These are phyloP conservation scores for Cotesia vestalis DNA, from an alignment of 1,140 invertebrate genomes.

Conservation along the genomic window DNA sequence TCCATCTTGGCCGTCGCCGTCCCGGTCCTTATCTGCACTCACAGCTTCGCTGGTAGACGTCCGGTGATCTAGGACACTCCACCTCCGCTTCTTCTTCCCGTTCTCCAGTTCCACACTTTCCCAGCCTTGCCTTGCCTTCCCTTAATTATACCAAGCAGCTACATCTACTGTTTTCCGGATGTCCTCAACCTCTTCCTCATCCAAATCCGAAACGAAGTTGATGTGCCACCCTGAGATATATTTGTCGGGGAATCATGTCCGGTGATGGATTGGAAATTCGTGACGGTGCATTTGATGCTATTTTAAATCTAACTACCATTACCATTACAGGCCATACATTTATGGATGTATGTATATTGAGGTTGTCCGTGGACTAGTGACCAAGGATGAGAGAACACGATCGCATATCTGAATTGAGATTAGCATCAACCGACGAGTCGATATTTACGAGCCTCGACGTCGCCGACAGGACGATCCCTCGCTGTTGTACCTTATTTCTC, in stretches of 20 bases:
- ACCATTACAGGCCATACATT: no score
- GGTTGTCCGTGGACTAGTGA: conserved; percentile 12
- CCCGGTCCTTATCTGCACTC: conserved; percentile 65
- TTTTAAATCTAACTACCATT: no score
- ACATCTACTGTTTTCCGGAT: not conserved
- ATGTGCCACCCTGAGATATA: not conserved
- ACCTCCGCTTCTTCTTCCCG: conserved; percentile 32
- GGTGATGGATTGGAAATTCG: no score
- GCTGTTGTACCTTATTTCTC: conserved; percentile 24
- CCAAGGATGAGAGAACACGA: conserved; percentile 29
- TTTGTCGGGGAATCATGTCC: no score
- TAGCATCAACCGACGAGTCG: conserved; percentile 53
- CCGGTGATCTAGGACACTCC: conserved; percentile 64
- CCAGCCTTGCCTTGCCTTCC: conserved; percentile 30
- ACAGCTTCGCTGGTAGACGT: conserved; percentile 65
- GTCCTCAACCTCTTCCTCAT: not conserved
- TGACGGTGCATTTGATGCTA: no score
- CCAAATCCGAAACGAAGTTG: no score
- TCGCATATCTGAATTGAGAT: conserved; percentile 58
- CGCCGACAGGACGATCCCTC: conserved; percentile 38
- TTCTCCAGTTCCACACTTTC: conserved; percentile 17
- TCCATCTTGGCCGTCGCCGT: conserved; percentile 66
- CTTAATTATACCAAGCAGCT: conserved; percentile 45
- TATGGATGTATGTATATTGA: no score
- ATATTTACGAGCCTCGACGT: conserved; percentile 48